phyloP scores from a whole-genome alignment of 2,888 invertebrate genomes.

The Cephus rjabovi region DNA sequence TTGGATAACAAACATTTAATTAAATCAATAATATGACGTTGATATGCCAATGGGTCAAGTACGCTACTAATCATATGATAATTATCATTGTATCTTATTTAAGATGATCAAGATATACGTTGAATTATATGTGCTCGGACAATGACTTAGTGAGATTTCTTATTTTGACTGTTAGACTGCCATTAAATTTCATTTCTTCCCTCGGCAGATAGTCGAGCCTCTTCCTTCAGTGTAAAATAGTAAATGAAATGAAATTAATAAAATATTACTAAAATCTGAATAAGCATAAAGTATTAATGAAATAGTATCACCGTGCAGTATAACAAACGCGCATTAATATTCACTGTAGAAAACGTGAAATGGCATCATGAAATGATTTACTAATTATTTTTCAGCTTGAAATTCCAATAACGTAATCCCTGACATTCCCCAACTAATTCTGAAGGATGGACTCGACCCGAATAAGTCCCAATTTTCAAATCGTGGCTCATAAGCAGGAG shows the following conservation, averaged over 20 bases:
- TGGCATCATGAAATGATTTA: neutral
- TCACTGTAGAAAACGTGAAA: neutral
- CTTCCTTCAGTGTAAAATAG: neutral
- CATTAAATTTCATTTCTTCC: neutral
- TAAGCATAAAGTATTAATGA: neutral
- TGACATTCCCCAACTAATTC: neutral
- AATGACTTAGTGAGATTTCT: slow-evolving; percentile 5
- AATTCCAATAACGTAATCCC: neutral
- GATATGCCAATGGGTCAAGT: neutral
- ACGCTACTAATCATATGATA: neutral
- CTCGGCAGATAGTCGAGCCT: neutral
- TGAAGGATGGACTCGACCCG: neutral
- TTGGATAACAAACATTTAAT: neutral
- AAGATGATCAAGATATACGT: neutral
- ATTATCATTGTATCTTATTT: neutral
- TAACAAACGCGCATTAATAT: neutral
- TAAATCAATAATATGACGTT: neutral
- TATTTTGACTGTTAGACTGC: neutral
- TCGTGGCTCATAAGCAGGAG: neutral
- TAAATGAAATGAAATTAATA: neutral
- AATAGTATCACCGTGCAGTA: neutral
- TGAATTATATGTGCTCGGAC: neutral
- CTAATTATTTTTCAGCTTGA: neutral
- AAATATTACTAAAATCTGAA: neutral
- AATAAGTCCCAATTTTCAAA: neutral